Base-by-base conservation (phyloP, 92 coral and sea anemone species). In the Phenganax subtilis region DNA sequence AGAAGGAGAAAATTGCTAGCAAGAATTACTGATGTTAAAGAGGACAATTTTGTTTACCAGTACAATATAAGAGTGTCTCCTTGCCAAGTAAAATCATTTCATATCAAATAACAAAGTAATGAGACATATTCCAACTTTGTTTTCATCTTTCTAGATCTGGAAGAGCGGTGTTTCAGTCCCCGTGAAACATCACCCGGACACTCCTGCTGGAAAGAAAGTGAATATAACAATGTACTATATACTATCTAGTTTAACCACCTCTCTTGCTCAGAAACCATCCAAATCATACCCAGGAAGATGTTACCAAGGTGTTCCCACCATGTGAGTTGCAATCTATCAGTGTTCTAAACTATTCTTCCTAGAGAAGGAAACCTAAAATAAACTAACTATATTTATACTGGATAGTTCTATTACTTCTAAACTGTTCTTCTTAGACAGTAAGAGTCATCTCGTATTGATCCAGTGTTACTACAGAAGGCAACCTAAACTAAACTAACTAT, bases 221-320 rank as follows among this genome's bases (percentile, higher is more conserved):
- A 94, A 94, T 71, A 89, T 93, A 52, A 94, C 97, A 8, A 86
- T 92, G 87, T 94, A 94, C 80, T 94, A 92, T 37, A 87, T 94
- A 4, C 81, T 94, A 84, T 94, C 98, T 2, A 83, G 91, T 0
- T 94, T 92, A 81, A 90, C 92, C 17, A 82, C 98, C 0, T 86
- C 85, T n/a, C 74, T 81, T 52, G 80, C 89, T 25, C 87, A 82
- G 3, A n/a, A 77, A 64, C 87, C 88, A 74, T 74, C 87, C 15
- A 82, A 87, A 71, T 72, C 80, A 8, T 89, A 90, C 25, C 98
- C 98, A 56, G 98, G 92, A 55, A 92, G 89, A 88, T 94, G 98
- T 85, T 94, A 92, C 81, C 91, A 97, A 29, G 98, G 98, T 7
- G 97, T 97, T 2, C 98, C 98, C n/a, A 91, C 98, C 55, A 94